Evolutionary conservation across 2,113 vertebrate genomes (phyloP), one percentile per base, ranked within the genome.

Genomic region (Scatophagus argus): DNA sequence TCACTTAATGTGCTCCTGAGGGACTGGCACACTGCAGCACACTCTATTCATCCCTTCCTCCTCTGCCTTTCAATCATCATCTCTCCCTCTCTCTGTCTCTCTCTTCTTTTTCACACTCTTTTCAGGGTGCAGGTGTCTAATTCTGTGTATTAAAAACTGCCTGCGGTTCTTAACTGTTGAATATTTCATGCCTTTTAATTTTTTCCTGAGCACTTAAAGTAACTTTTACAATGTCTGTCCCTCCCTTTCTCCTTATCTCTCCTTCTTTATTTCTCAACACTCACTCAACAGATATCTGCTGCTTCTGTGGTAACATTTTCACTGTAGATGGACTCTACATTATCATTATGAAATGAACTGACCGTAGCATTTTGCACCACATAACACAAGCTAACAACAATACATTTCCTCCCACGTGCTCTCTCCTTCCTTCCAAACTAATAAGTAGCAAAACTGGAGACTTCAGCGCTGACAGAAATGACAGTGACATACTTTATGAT

Each of bases 151-250:
- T 78, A 88, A 91, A 88, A 91, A 89, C 75, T 79, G 87, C 84
- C 79, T 82, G 65, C 43, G 7, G 80, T 83, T 54, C 76, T 76
- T 76, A 78, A 86, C 82, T 90, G 70, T 82, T 90, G 81, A 90
- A 93, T 92, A 90, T 93, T 92, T 92, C 46, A 94, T 92, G 75
- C 41, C 54, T 81, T 92, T 87, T 74, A 62, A 85, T 92, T 92
- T 83, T 92, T 83, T 38, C 64, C 64, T n/a, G 4, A 47, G 46
- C 72, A 83, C 74, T 84, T 65, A 79, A 72, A 81, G 75, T 49
- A 79, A 85, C 74, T 90, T 87, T 88, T 74, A 79, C 65, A 81
- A 76, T 38, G 27, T 76, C 23, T 61, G 49, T 31, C 19, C 46
- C 79, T 63, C 29, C 31, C 36, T 73, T 55, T 72, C 58, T 79